Conservation (phyloP, 2,888 invertebrate genomes). For the Ophion obscuratus region DNA sequence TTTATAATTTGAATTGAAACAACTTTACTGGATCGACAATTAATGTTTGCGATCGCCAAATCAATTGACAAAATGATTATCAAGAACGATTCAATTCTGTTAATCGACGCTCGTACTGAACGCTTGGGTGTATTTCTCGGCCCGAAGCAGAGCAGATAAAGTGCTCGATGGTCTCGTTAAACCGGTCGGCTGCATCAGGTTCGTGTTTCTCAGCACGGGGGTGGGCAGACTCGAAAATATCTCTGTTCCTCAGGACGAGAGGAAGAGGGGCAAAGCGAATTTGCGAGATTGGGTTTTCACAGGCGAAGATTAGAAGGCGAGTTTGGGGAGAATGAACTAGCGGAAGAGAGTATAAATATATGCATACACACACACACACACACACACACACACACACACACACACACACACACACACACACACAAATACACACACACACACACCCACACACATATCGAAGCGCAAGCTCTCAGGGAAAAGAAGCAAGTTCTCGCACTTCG, state of each 20-base stretch:
- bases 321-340: slow-evolving; percentile 48
- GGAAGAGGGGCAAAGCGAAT: slow-evolving; percentile 74
- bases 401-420: background rate
- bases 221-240: slow-evolving; percentile 51
- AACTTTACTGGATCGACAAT: background rate
- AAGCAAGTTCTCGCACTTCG: slow-evolving; percentile 49
- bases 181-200: background rate
- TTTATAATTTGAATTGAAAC: too few species aligned
- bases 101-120: background rate
- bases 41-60: background rate
- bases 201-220: slow-evolving; percentile 2
- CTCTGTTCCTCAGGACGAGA: slow-evolving; percentile 33
- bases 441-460: slow-evolving; percentile 45
- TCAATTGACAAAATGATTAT: background rate
- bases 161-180: background rate
- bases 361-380: too few species aligned
- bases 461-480: slow-evolving; percentile 54
- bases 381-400: background rate
- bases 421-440: too few species aligned
- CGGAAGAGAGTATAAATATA: background rate
- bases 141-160: background rate
- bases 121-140: background rate
- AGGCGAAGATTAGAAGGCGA: slow-evolving; percentile 70
- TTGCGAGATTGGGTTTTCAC: slow-evolving; percentile 78
- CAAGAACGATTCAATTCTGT: background rate